These are phyloP conservation scores for Macaria notata DNA, from an alignment of 2,888 invertebrate genomes.

Conservation along the genomic window DNA sequence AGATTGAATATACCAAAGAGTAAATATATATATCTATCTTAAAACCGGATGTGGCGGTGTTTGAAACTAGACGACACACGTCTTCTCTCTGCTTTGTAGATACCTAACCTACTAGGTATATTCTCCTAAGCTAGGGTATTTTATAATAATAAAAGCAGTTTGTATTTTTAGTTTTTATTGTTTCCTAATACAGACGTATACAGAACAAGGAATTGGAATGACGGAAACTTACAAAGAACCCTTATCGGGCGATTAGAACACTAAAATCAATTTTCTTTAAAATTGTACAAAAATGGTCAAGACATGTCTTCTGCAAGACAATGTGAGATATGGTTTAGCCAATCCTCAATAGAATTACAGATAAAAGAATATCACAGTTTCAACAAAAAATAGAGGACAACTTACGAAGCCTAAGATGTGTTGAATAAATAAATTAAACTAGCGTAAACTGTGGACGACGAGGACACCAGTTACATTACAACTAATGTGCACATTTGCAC, in stretches of 20 bases:
- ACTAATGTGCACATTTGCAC: constrained; percentile 29
- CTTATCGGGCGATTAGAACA: constrained; percentile 15
- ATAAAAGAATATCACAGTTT: constrained; percentile 74
- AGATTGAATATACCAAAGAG: too few relatives aligned
- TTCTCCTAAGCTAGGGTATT: too few relatives aligned
- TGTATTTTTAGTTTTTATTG: constrained; percentile 36
- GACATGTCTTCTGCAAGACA: constrained; percentile 16
- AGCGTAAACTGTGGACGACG: constrained; percentile 48
- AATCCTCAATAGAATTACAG: constrained; percentile 65
- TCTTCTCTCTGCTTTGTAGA: too few relatives aligned
- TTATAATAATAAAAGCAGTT: constrained; percentile 6
- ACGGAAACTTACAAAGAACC: constrained; percentile 34
- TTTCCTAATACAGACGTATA: constrained; percentile 41
- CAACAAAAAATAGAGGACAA: constrained; percentile 49
- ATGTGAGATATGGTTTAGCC: constrained; percentile 40
- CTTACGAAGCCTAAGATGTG: constrained; percentile 35
- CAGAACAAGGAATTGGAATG: constrained; percentile 48
- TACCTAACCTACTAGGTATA: too few relatives aligned
- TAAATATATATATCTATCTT: too few relatives aligned
- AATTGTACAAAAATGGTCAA: constrained; percentile 29
- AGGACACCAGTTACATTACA: constrained; percentile 40
- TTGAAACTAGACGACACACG: too few relatives aligned
- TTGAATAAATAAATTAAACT: constrained; percentile 52
- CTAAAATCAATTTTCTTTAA: constrained; percentile 12
- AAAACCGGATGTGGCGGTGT: too few relatives aligned